Evolutionary conservation across 1,140 invertebrate genomes (phyloP).

Genomic region (Micrasema longulum): DNA sequence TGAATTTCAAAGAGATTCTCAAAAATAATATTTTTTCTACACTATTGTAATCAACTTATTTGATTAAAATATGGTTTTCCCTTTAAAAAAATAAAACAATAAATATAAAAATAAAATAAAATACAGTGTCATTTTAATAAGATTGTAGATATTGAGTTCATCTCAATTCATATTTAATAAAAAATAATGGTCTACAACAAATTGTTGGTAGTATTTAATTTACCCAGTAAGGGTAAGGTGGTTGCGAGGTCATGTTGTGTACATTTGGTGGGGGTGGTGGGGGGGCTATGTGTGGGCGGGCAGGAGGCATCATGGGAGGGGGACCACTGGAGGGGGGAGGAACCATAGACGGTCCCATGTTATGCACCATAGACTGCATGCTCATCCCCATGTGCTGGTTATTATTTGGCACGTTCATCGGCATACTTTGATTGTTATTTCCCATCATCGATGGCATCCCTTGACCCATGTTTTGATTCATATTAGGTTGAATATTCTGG

Average conservation of each 20-base stretch:
- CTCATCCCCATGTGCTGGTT: slow-evolving; percentile 38
- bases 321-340: slow-evolving; percentile 30
- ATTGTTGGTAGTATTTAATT: too few species aligned
- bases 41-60: too few species aligned
- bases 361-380: slow-evolving; percentile 44
- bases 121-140: too few species aligned
- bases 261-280: slow-evolving; percentile 23
- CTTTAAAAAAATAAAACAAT: too few species aligned
- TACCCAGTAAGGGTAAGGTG: slow-evolving; percentile 50
- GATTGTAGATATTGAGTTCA: too few species aligned
- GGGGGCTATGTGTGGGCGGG: slow-evolving; percentile 14
- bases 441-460: slow-evolving; percentile 40
- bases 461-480: slow-evolving; percentile 42
- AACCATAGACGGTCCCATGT: slow-evolving; percentile 45
- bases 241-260: slow-evolving; percentile 45
- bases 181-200: too few species aligned
- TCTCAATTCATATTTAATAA: too few species aligned
- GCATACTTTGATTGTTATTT: slow-evolving; percentile 28
- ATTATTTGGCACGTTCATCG: slow-evolving; percentile 21
- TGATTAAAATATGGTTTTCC: too few species aligned
- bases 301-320: slow-evolving; percentile 26
- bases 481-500: slow-evolving; percentile 29
- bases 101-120: too few species aligned
- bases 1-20: too few species aligned
- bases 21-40: too few species aligned